A percentile compares a stretch with the other conserved stretches of the same genome.
phyloP scores from a whole-genome alignment of 2,113 vertebrate species.

The Eurypyga helias region DNA sequence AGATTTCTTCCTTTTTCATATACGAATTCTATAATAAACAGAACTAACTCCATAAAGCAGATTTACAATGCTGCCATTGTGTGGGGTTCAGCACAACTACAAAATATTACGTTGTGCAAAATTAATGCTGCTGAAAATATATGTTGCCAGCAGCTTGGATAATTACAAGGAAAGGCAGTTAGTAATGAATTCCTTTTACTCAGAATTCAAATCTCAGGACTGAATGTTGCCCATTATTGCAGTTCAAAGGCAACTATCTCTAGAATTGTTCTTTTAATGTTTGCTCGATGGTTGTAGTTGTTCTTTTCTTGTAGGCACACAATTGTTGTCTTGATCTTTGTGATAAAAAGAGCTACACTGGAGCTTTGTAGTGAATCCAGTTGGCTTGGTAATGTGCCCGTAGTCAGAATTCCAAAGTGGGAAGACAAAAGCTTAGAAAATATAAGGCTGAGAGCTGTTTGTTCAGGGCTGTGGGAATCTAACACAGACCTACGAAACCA shows the following conservation, averaged over 20 bases:
- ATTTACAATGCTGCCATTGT: conserved; percentile 66
- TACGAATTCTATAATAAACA: conserved; percentile 59
- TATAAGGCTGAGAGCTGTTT: conserved; percentile 78
- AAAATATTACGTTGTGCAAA: conserved; percentile 71
- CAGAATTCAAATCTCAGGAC: conserved; percentile 73
- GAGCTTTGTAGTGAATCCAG: conserved; percentile 81
- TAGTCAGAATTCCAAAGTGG: conserved; percentile 80
- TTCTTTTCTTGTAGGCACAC: conserved; percentile 83
- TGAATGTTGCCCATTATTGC: conserved; percentile 78
- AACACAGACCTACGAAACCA: conserved; percentile 60
- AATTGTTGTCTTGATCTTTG: conserved; percentile 84
- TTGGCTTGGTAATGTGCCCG: conserved; percentile 79
- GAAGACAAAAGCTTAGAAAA: conserved; percentile 80
- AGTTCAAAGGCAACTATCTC: conserved; percentile 83
- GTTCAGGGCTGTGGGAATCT: conserved; percentile 82
- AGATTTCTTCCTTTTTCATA: conserved; percentile 65
- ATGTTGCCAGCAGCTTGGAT: conserved; percentile 58
- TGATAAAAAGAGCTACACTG: conserved; percentile 78
- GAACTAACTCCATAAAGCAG: conserved; percentile 54
- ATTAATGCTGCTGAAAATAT: conserved; percentile 68
- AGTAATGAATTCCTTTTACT: conserved; percentile 77
- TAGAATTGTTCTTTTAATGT: conserved; percentile 83
- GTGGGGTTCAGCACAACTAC: conserved; percentile 44
- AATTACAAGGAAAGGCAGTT: conserved; percentile 72
- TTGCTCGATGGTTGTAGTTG: conserved; percentile 80